Percentiles rank a stretch among this genome's conserved stretches.
Conservation (phyloP, 2,113 vertebrate genomes). For the Lepus americanus region DNA sequence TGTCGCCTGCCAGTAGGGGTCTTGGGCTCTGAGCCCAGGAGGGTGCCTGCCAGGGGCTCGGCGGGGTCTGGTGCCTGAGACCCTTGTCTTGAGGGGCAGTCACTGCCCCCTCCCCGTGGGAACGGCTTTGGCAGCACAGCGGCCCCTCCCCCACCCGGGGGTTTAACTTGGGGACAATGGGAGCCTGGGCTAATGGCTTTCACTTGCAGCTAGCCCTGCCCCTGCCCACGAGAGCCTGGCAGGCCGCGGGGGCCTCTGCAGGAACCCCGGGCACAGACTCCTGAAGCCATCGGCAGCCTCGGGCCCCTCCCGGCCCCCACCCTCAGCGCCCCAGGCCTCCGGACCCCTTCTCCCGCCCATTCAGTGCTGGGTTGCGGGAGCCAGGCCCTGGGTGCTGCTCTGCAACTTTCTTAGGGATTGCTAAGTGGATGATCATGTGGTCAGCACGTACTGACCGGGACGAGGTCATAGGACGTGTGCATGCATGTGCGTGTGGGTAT, state of each 20-base stretch:
- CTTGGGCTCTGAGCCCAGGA: not conserved
- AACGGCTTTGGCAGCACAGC: rapidly evolving
- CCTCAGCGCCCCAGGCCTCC: not conserved
- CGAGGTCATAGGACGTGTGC: too few species aligned
- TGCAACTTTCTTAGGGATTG: not conserved
- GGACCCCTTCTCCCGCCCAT: not conserved
- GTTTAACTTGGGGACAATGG: not conserved
- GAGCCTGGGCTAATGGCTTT: not conserved
- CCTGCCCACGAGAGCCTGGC: not conserved
- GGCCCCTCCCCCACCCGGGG: rapidly evolving
- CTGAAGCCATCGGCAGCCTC: not conserved
- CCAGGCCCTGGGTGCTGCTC: not conserved
- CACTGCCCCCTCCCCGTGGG: not conserved
- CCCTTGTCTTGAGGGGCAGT: not conserved
- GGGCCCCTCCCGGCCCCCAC: not conserved
- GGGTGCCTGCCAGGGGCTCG: not conserved
- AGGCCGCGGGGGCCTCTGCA: not conserved
- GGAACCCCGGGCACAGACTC: not conserved
- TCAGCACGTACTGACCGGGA: not conserved
- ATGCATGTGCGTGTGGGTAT: too few species aligned
- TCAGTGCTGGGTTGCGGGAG: rapidly evolving
- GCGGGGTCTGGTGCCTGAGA: not conserved
- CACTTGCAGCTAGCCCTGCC: not conserved
- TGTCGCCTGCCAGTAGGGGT: not conserved
- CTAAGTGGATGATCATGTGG: rapidly evolving